Conservation (phyloP, 2,888 invertebrate species). For the Synanthedon formicaeformis region DNA sequence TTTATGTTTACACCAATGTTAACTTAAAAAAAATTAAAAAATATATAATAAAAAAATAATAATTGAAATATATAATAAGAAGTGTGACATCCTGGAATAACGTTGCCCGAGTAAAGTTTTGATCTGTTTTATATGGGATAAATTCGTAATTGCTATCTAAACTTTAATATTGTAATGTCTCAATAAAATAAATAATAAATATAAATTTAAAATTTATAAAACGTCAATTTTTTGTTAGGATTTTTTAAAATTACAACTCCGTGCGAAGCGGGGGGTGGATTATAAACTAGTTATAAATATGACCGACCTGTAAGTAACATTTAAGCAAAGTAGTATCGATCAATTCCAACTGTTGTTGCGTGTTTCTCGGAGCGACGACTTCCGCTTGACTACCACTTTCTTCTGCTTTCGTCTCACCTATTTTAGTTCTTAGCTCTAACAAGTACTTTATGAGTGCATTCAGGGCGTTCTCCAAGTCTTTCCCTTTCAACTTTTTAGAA, state of each 20-base stretch:
- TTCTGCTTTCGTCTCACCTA: constrained; percentile 41
- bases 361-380: constrained; percentile 31
- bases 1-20: too few species aligned
- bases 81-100: too few species aligned
- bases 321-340: constrained; percentile 97
- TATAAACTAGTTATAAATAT: not conserved
- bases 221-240: not conserved
- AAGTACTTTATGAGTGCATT: constrained; percentile 91
- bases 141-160: too few species aligned
- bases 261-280: too few species aligned
- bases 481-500: constrained; percentile 74
- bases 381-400: constrained; percentile 19
- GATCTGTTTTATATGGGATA: too few species aligned
- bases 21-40: too few species aligned
- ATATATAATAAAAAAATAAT: too few species aligned
- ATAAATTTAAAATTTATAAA: not conserved
- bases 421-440: constrained; percentile 76
- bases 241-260: not conserved
- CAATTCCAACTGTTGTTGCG: constrained; percentile 77
- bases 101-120: too few species aligned
- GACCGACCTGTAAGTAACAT: constrained; percentile 89
- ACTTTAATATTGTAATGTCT: too few species aligned
- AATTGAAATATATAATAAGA: too few species aligned
- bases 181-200: too few species aligned
- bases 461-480: constrained; percentile 88